Conservation (phyloP, 2,888 invertebrate genomes). For the Ophion ellenae region DNA sequence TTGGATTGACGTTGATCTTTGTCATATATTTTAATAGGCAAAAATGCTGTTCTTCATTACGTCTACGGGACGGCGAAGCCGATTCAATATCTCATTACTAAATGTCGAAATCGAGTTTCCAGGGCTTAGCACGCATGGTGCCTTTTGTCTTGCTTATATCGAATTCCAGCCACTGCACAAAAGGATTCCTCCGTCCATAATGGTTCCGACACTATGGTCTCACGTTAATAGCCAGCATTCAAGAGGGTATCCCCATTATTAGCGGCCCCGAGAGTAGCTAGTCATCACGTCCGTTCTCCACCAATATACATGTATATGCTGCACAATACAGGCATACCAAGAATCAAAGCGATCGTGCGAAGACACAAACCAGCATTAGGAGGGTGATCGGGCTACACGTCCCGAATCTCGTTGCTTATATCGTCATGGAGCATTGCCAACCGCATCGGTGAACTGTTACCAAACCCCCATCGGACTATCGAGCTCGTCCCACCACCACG, state of each 20-base stretch:
- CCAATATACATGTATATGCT: constrained; percentile 7
- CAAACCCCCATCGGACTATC: constrained; percentile 31
- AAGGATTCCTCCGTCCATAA: constrained; percentile 25
- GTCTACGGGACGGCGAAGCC: not conserved
- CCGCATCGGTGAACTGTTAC: constrained; percentile 34
- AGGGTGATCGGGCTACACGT: constrained; percentile 43
- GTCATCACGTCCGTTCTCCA: constrained; percentile 20
- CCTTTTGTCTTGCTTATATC: constrained; percentile 3
- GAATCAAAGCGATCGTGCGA: constrained; percentile 27
- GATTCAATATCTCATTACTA: not conserved
- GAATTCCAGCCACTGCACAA: not conserved
- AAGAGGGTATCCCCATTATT: constrained; percentile 54
- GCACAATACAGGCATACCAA: constrained; percentile 5
- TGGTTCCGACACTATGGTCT: constrained; percentile 42
- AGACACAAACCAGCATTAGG: constrained; percentile 26
- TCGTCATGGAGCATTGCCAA: constrained; percentile 21
- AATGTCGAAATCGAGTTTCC: not conserved
- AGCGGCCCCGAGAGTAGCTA: constrained; percentile 48
- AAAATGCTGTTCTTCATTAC: not conserved
- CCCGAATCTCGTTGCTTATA: constrained; percentile 26
- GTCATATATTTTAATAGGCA: not conserved
- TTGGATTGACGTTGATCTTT: too few species aligned
- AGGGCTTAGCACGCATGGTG: too few species aligned
- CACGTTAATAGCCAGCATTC: constrained; percentile 60
- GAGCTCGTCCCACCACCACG: constrained; percentile 13